Evolutionary conservation across 2,113 vertebrate genomes (phyloP).

Genomic region (Nesoenas mayeri): DNA sequence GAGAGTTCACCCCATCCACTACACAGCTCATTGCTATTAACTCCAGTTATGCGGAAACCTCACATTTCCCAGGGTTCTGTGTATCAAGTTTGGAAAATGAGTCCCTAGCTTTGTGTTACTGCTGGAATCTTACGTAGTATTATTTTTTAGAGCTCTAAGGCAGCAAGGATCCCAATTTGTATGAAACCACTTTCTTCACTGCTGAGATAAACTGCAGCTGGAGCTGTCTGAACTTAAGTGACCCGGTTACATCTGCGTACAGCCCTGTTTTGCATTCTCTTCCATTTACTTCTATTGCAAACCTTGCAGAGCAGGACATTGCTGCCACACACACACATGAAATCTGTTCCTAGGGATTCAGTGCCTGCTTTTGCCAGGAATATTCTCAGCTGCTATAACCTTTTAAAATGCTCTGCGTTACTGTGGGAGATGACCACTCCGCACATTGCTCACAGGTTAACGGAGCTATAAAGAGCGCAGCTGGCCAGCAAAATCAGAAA

Average conservation of each 20-base stretch:
- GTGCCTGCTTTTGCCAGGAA: slow-evolving; percentile 15
- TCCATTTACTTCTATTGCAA: neutral
- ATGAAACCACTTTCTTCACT: neutral
- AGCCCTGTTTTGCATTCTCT: slow-evolving; percentile 17
- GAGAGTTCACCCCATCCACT: neutral
- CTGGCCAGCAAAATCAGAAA: slow-evolving; percentile 50
- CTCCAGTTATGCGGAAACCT: neutral
- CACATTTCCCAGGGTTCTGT: neutral
- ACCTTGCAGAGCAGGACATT: slow-evolving; percentile 23
- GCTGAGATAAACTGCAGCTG: neutral
- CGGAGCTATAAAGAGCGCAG: slow-evolving; percentile 21
- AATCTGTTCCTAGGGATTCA: slow-evolving; percentile 14
- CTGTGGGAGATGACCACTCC: slow-evolving; percentile 34
- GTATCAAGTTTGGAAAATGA: neutral
- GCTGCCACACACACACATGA: neutral
- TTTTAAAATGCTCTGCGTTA: slow-evolving; percentile 36
- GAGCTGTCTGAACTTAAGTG: slow-evolving; percentile 18
- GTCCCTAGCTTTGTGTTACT: neutral
- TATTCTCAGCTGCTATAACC: slow-evolving; percentile 53
- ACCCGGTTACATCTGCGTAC: neutral
- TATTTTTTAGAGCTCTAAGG: neutral
- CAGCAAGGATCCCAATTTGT: neutral
- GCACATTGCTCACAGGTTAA: slow-evolving; percentile 56
- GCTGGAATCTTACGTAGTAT: neutral
- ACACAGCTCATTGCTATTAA: neutral